Base-by-base conservation (phyloP, 2,797 vertebrate species). In the Cirrhinus mrigala region DNA sequence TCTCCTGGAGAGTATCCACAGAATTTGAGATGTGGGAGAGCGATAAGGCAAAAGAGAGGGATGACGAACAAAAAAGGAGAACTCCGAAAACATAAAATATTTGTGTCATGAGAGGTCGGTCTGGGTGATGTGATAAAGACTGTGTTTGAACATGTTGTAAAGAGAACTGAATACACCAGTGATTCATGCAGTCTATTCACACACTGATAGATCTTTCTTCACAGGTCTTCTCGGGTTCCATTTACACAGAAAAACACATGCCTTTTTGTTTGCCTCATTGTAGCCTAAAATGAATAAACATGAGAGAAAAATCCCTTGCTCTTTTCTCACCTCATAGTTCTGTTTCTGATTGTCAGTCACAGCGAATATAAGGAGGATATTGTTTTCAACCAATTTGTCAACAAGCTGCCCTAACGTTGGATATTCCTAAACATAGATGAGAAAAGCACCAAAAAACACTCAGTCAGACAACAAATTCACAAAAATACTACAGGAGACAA, bases 351-450 rank as follows among this genome's bases (percentile, higher is more conserved):
- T 79, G 64, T 96, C 88, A 0, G 97, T 99, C 88, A 99, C 98
- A 56, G 98, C 98, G 90, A 99, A 99, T 93, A 99, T 97, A 85
- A 99, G 87, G 68, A 99, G 91, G 92, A 99, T 94, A n/a, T 98
- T 99, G 91, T 99, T 99, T 91, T 99, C 97, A 82, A 98, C 96
- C 40, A 99, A 93, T 88, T 99, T 99, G 81, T 99, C 98, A 80
- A 97, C 97, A 86, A 99, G 94, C 92, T 99, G 98, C 76, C 98
- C 98, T 37, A 99, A 95, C 71, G 96, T 97, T 52, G 98, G 98
- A 92, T 99, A 99, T 91, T 99, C 98, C 98, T 99, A 75, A 44
- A 56, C 22, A 77, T 78, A 46, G 22, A 7, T 18, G 24, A 58
- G 3, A 27, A 85, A 86, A 82, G 52, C 1, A 86, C 2, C 12